Percentiles rank a stretch among this genome's conserved stretches.
phyloP scores from a whole-genome alignment of 2,113 vertebrate genomes.

The Patagioenas fasciata region DNA sequence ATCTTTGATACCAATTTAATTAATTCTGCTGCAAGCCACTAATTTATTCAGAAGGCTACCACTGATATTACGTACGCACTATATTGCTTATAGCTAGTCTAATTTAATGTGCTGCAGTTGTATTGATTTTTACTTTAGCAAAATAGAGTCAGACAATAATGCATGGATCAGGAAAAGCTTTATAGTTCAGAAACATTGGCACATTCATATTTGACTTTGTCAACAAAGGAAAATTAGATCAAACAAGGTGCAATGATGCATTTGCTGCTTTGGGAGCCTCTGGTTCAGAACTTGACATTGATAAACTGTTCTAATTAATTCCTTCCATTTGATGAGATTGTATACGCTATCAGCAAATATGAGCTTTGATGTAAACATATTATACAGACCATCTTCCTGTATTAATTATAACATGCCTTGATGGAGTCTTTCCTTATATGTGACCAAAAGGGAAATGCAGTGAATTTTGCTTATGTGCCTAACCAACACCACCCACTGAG shows the following conservation, averaged over 20 bases:
- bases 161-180: slow-evolving; percentile 21
- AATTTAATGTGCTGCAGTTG: slow-evolving; percentile 9
- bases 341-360: not conserved
- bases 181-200: not conserved
- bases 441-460: not conserved
- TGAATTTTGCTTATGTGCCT: not conserved
- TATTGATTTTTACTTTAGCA: slow-evolving; percentile 6
- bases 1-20: slow-evolving; percentile 57
- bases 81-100: not conserved
- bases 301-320: slow-evolving; percentile 56
- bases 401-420: slow-evolving; percentile 32
- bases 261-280: slow-evolving; percentile 15
- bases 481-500: rapidly evolving
- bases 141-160: slow-evolving; percentile 16
- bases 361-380: slow-evolving; percentile 34
- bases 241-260: slow-evolving; percentile 29
- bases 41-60: slow-evolving; percentile 51
- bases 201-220: slow-evolving; percentile 4
- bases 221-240: slow-evolving; percentile 28
- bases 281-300: slow-evolving; percentile 15
- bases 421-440: not conserved
- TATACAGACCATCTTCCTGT: slow-evolving; percentile 7
- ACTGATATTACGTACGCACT: not conserved
- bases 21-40: slow-evolving; percentile 43
- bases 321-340: slow-evolving; percentile 34